Conservation (phyloP, 2,113 vertebrate species). For the Anoplopoma fimbria region DNA sequence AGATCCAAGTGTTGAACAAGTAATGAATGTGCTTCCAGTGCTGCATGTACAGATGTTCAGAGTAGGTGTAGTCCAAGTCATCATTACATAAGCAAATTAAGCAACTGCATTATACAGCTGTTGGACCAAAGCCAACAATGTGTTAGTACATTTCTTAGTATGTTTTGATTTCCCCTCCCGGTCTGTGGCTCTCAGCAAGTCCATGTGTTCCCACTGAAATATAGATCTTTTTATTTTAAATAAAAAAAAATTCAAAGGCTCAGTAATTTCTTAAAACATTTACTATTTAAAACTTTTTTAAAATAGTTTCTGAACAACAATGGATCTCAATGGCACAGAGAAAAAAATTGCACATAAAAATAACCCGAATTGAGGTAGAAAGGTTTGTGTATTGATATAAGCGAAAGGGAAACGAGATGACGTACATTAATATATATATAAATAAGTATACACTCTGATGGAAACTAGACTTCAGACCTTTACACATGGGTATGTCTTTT, state of each 20-base stretch:
- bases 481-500: no score
- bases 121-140: background rate
- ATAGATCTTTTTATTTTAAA: background rate
- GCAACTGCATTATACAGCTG: background rate
- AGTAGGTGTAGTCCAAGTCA: background rate
- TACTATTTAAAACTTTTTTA: background rate
- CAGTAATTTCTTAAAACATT: no score
- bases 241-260: no score
- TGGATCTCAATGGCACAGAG: no score
- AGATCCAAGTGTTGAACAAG: background rate
- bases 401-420: no score
- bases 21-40: background rate
- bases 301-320: background rate
- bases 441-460: no score
- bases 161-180: background rate
- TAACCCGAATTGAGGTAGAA: no score
- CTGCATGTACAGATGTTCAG: background rate
- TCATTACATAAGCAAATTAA: background rate
- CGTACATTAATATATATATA: no score
- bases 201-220: background rate
- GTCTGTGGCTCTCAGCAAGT: no score
- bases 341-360: no score
- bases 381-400: no score
- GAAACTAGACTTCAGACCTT: no score
- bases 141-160: background rate